Evolutionary conservation across 2,888 invertebrate genomes (phyloP).

Genomic region (Asteroscopus sphinx): DNA sequence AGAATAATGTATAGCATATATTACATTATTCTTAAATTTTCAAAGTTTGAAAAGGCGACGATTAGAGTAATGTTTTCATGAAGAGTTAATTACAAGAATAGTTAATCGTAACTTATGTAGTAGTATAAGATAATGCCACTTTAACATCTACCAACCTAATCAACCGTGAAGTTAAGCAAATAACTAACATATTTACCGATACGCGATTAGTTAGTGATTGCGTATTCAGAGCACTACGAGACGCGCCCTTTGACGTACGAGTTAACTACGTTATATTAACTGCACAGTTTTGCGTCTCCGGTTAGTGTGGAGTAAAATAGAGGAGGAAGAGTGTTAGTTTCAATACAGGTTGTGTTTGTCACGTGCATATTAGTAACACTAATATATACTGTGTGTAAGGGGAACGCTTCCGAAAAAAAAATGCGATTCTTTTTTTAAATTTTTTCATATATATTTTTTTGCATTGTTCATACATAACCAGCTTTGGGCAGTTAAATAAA

Average conservation of each 20-base stretch:
- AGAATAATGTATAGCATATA: no score
- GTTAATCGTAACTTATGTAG: neutral
- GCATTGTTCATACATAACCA: no score
- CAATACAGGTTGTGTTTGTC: neutral
- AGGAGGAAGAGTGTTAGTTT: slow-evolving; percentile 22
- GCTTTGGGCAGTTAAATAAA: no score
- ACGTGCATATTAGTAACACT: no score
- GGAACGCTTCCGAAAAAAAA: no score
- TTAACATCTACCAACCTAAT: neutral
- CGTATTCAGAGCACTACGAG: slow-evolving; percentile 50
- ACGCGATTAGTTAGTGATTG: slow-evolving; percentile 54
- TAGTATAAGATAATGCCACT: neutral
- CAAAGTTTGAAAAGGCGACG: no score
- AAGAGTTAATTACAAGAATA: no score
- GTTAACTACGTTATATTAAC: slow-evolving; percentile 59
- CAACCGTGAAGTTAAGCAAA: slow-evolving; percentile 13
- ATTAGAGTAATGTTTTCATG: no score
- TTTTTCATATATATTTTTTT: no score
- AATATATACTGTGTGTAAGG: no score
- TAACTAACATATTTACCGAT: slow-evolving; percentile 44
- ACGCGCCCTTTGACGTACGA: slow-evolving; percentile 62
- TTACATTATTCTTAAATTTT: no score
- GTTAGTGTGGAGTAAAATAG: slow-evolving; percentile 39
- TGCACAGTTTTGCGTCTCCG: slow-evolving; percentile 55
- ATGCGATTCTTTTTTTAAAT: no score